Percentiles rank a stretch among this genome's conserved stretches.
These are phyloP conservation scores for Chirona hameri DNA, from an alignment of 2,888 invertebrate species.

Conservation along the genomic window DNA sequence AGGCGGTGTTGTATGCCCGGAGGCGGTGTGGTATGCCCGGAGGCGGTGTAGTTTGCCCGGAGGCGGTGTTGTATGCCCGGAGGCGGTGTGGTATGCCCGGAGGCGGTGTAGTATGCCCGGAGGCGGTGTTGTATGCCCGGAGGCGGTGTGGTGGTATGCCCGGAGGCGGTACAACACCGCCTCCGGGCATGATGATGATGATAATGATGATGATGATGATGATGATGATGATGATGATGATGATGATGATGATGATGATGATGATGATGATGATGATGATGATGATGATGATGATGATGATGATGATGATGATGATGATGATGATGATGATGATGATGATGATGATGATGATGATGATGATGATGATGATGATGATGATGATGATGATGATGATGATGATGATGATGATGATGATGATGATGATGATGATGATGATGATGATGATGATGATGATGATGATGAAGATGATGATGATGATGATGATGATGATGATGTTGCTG, in stretches of 20 bases:
- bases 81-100: no score
- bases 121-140: no score
- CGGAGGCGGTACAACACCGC: no score
- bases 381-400: constrained; percentile 22
- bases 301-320: constrained; percentile 22
- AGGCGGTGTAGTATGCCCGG: no score
- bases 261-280: constrained; percentile 22
- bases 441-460: constrained; percentile 22
- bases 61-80: no score
- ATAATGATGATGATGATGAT: constrained; percentile 22
- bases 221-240: constrained; percentile 22
- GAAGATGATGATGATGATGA: constrained; percentile 2
- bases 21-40: no score
- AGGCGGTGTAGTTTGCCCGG: no score
- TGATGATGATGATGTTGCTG: no score
- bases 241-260: constrained; percentile 22
- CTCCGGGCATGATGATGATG: no score
- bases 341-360: constrained; percentile 22
- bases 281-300: constrained; percentile 22
- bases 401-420: constrained; percentile 22
- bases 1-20: no score
- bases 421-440: constrained; percentile 22
- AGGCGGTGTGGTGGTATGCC: no score
- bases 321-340: constrained; percentile 22
- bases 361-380: constrained; percentile 22